Percentiles rank a stretch among this genome's conserved stretches.
Evolutionary conservation across 2,888 invertebrate genomes (phyloP).

Genomic region (Epinotia demarniana): DNA sequence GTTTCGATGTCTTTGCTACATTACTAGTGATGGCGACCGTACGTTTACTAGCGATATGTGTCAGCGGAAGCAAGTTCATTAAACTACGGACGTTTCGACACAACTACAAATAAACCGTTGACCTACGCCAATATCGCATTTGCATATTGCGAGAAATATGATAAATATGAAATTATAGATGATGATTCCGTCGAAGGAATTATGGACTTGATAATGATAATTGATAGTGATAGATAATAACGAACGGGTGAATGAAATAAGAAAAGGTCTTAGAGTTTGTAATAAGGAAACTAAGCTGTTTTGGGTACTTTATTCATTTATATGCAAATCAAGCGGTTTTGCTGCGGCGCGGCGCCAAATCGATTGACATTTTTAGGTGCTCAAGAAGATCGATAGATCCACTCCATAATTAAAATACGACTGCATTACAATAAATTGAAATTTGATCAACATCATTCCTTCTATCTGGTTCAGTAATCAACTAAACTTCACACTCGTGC

Average conservation of each 20-base stretch:
- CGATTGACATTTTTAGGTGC: too few species aligned
- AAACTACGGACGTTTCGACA: conserved; percentile 58
- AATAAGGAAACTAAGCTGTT: neutral
- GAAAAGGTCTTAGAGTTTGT: neutral
- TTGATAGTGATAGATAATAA: neutral
- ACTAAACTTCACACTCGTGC: conserved; percentile 35
- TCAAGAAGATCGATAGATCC: neutral
- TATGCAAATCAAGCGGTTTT: neutral
- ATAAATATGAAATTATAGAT: conserved; percentile 6
- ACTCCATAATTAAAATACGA: neutral
- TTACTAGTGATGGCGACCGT: conserved; percentile 12
- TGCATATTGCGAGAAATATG: conserved; percentile 26
- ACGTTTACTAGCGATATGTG: conserved; percentile 35
- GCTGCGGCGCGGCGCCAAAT: neutral
- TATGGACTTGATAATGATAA: neutral
- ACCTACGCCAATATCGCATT: conserved; percentile 38
- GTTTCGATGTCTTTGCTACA: neutral
- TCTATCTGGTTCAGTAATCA: conserved; percentile 22
- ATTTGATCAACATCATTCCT: conserved; percentile 13
- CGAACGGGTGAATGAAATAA: neutral
- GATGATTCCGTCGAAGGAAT: conserved; percentile 6
- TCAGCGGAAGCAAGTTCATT: conserved; percentile 68
- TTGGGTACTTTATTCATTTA: neutral
- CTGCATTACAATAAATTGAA: neutral
- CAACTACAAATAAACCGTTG: conserved; percentile 50